A percentile compares a stretch with the other conserved stretches of the same genome.
Conservation (phyloP, 2,113 vertebrate species). For the Petaurus breviceps region DNA sequence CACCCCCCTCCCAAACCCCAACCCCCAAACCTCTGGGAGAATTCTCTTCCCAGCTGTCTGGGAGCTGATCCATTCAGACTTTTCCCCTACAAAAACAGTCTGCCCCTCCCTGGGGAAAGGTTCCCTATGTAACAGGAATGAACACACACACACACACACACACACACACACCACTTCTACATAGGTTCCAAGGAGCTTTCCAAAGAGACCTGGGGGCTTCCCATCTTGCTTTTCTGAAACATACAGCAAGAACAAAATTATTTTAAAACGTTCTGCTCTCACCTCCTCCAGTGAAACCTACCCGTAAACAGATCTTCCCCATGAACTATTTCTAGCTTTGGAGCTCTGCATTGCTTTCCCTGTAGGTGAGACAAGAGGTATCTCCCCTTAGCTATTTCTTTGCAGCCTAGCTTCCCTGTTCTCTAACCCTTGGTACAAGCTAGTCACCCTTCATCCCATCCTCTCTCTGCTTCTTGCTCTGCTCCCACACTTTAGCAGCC, state of each 20-base stretch:
- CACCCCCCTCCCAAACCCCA: background rate
- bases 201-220: conserved; percentile 2
- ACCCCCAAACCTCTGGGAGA: background rate
- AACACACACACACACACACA: background rate
- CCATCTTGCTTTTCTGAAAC: background rate
- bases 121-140: conserved; percentile 65
- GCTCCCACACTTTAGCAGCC: background rate
- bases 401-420: background rate
- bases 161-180: background rate
- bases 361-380: background rate
- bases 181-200: background rate
- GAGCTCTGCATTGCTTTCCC: background rate
- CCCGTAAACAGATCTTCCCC: background rate
- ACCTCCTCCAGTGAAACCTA: conserved; percentile 1
- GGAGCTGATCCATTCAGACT: conserved; percentile 74
- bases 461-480: background rate
- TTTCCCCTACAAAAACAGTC: conserved; percentile 80
- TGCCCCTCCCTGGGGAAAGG: conserved; percentile 70
- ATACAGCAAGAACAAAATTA: background rate
- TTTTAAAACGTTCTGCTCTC: background rate
- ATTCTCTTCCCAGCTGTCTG: conserved; percentile 64
- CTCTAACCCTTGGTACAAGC: background rate
- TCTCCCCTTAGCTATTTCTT: background rate
- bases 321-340: conserved; percentile 39
- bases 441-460: background rate